phyloP scores from a whole-genome alignment of 1,140 invertebrate species.

The Sesamia nonagrioides region DNA sequence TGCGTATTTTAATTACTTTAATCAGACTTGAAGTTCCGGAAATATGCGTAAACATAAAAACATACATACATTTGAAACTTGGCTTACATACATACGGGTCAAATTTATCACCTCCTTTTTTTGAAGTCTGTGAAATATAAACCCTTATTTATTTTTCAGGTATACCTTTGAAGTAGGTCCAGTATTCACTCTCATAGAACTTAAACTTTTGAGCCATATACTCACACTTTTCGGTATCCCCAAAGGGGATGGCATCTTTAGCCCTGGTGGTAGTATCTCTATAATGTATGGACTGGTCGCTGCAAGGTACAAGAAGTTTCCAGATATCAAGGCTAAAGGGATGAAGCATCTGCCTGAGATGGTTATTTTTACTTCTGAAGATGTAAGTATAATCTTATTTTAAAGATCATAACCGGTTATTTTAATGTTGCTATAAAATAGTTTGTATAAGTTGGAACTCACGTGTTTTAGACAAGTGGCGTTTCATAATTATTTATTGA shows the following conservation, averaged over 20 bases:
- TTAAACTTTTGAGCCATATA: constrained; percentile 89
- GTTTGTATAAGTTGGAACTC: too few species aligned
- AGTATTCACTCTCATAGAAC: constrained; percentile 92
- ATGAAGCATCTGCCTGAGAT: constrained; percentile 89
- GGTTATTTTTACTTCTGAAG: constrained; percentile 92
- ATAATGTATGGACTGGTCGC: constrained; percentile 94
- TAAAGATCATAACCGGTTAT: too few species aligned
- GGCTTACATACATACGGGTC: too few species aligned
- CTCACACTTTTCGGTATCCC: constrained; percentile 90
- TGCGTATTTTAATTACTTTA: too few species aligned
- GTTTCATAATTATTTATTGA: too few species aligned
- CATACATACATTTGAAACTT: too few species aligned
- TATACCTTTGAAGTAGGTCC: constrained; percentile 94
- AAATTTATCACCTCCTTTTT: too few species aligned
- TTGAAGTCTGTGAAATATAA: too few species aligned
- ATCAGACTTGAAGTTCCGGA: too few species aligned
- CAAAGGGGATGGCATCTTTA: constrained; percentile 91
- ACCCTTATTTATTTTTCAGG: constrained; percentile 75
- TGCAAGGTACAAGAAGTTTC: constrained; percentile 92
- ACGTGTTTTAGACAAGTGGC: too few species aligned
- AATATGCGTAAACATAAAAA: too few species aligned
- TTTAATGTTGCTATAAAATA: too few species aligned
- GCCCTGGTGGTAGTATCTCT: constrained; percentile 95
- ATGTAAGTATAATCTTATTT: constrained; percentile 85
- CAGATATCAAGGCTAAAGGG: constrained; percentile 92